Conservation (phyloP, 2,888 invertebrate genomes). For the Fragum sueziense region DNA sequence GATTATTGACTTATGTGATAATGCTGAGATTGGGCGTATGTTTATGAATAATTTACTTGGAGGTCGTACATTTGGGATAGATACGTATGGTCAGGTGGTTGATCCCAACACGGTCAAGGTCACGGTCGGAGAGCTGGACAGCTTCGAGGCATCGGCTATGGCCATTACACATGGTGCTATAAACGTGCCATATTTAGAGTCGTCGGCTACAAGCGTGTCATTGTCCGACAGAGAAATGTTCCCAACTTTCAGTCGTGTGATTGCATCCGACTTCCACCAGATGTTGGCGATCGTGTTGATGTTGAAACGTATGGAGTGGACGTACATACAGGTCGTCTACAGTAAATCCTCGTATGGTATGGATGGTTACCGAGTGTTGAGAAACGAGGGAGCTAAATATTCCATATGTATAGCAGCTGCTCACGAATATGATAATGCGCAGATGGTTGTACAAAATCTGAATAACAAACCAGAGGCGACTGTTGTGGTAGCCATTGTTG, state of each 20-base stretch:
- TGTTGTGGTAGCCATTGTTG: constrained; percentile 67
- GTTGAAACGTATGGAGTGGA: constrained; percentile 80
- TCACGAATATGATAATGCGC: constrained; percentile 53
- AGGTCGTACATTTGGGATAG: constrained; percentile 61
- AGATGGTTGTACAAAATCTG: constrained; percentile 59
- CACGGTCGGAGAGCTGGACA: constrained; percentile 67
- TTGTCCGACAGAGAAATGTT: constrained; percentile 58
- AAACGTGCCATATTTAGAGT: constrained; percentile 83
- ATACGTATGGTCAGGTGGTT: constrained; percentile 60
- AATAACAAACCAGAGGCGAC: constrained; percentile 63
- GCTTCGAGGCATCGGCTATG: constrained; percentile 60
- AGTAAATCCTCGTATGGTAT: constrained; percentile 65
- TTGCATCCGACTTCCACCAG: constrained; percentile 69
- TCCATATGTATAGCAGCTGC: constrained; percentile 67
- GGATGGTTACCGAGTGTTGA: constrained; percentile 46
- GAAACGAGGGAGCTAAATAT: constrained; percentile 38
- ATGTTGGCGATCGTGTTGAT: constrained; percentile 77
- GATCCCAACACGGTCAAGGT: constrained; percentile 68
- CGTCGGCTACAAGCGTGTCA: constrained; percentile 59
- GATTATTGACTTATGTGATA: constrained; percentile 71
- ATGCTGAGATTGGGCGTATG: constrained; percentile 60
- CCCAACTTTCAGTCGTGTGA: constrained; percentile 70
- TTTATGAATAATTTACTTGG: constrained; percentile 70
- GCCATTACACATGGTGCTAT: constrained; percentile 83
- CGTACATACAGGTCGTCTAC: constrained; percentile 80